Base-by-base conservation (phyloP, 2,797 vertebrate species). In the Falco biarmicus region DNA sequence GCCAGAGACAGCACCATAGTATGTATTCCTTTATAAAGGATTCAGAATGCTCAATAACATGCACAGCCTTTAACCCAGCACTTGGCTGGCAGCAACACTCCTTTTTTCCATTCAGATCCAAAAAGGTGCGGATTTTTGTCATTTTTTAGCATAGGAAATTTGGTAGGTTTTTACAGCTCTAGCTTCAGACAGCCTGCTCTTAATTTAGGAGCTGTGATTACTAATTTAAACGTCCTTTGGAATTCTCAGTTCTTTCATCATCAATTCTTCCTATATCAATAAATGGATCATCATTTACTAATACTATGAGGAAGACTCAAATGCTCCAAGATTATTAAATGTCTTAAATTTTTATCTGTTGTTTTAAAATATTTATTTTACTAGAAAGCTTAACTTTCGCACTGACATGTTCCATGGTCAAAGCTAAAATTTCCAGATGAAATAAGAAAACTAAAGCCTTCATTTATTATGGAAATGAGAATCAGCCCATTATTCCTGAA, bases 351-450 rank as follows among this genome's bases (percentile, higher is more conserved):
- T 95, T 92, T 77, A 95, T 69, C 41, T 93, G 29, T 65, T 95
- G 48, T 15, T 90, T 87, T 65, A 37, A 96, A 94, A 93, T 94
- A 96, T 86, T 96, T 78, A 92, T 96, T 96, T 91, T 86, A 68
- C 79, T 57, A 41, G 64, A 88, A 91, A 68, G 7, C 11, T 74
- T 81, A 34, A 75, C 29, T 69, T 95, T 84, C 82, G 81, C 59
- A 54, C 19, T 64, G 41, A 11, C 61, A 83, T 68, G 78, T 90
- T 57, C 54, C 32, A 61, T 2, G 18, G 60, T 80, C 57, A 89
- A 56, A 78, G 87, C n/a, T 64, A 80, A 56, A 68, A 85, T 39
- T 93, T 87, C 41, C 82, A 68, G 57, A 39, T 14, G 9, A 85
- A 91, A 60, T 50, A 70, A n/a, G 41, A 82, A 87, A 92, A 25